phyloP scores from a whole-genome alignment of 2,797 vertebrate genomes.

The Lemur catta region DNA sequence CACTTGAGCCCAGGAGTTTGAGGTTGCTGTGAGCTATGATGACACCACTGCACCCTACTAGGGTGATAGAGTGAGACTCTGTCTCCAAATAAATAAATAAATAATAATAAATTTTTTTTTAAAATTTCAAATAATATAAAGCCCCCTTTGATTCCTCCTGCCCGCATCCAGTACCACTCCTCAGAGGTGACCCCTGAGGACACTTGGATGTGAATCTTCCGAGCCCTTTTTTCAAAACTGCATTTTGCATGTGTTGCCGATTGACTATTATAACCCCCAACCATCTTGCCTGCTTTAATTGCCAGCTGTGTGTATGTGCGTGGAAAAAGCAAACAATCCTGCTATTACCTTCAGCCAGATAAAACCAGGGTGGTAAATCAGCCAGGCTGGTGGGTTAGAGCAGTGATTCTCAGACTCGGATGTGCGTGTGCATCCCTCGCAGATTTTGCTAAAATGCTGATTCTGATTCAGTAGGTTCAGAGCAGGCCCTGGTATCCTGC shows the following conservation, averaged over 20 bases:
- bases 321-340: conserved; percentile 53
- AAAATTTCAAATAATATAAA: not conserved
- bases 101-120: not conserved
- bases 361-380: not conserved
- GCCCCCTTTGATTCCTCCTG: not conserved
- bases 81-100: too few relatives aligned
- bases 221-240: not conserved
- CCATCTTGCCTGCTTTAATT: conserved; percentile 35
- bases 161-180: not conserved
- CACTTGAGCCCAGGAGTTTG: not conserved
- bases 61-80: too few relatives aligned
- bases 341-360: conserved; percentile 41
- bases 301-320: not conserved
- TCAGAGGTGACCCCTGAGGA: not conserved
- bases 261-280: conserved; percentile 37
- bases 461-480: not conserved
- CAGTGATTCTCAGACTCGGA: not conserved
- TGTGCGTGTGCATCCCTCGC: not conserved
- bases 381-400: not conserved
- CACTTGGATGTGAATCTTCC: not conserved
- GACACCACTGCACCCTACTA: too few relatives aligned
- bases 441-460: not conserved
- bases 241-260: not conserved
- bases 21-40: not conserved
- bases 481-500: not conserved